Conservation (phyloP, 2,113 vertebrate genomes). For the Alces alces region DNA sequence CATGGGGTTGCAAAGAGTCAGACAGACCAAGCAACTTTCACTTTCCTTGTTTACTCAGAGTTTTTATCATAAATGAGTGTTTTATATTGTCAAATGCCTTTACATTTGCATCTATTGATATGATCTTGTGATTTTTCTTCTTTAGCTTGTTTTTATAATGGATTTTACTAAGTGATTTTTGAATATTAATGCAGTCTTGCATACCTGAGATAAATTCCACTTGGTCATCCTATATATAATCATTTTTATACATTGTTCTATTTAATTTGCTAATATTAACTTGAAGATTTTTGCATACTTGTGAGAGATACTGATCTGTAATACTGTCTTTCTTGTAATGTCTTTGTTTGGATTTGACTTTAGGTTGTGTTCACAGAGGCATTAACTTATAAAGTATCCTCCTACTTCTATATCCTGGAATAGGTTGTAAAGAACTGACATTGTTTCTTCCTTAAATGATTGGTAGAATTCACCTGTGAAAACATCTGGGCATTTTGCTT, state of each 20-base stretch:
- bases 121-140: neutral
- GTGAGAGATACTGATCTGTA: neutral
- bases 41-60: neutral
- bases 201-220: neutral
- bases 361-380: neutral
- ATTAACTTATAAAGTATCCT: neutral
- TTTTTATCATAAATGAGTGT: neutral
- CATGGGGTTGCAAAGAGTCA: neutral
- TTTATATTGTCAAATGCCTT: neutral
- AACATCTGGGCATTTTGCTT: neutral
- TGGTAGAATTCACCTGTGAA: neutral
- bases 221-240: neutral
- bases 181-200: neutral
- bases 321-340: neutral
- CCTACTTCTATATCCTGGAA: neutral
- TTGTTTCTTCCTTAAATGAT: neutral
- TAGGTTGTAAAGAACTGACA: neutral
- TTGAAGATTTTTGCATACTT: neutral
- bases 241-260: neutral
- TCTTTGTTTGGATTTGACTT: neutral
- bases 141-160: neutral
- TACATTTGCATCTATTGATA: neutral
- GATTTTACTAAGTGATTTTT: neutral
- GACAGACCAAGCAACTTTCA: neutral
- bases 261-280: neutral